Base-by-base conservation (phyloP, 2,888 invertebrate genomes). In the Epistrophe eligans region DNA sequence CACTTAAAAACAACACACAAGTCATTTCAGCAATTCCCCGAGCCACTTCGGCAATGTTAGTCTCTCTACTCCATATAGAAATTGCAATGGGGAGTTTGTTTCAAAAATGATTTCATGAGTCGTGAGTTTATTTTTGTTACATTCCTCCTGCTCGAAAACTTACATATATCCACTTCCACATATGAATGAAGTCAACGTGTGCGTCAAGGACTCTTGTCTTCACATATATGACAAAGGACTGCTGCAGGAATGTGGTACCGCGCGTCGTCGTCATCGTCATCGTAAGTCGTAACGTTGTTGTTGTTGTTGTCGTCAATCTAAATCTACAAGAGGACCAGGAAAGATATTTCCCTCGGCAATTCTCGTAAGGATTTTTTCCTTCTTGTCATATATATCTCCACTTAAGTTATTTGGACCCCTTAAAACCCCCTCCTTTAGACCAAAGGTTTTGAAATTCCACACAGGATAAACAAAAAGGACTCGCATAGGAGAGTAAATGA, bases 1-100 rank as follows among this genome's bases (percentile, higher is more conserved):
- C 81, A 76, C 67, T 81, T 72, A 45, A 50, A 43, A 81, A 77
- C 45, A 85, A 85, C 84, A 76, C 91, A 92, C 91, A 91, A 92
- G 91, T 92, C 91, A 92, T 92, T 92, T 91, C 90, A 90, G 90
- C 89, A 90, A 91, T 90, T 92, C 92, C 92, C 92, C 48, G 87
- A 87, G 87, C 87, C 83, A 87, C 87, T 87, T 87, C 87, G 79
- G 79, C 83, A 72, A 76, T 55, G 83, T 76, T 72, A 87, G 76
- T 79, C 77, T 57, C 50, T 15, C 3, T 35, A n/a, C 17, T 60
- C 76, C 62, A 24, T 3, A 24, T 24, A 66, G 72, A 87, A 83
- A 87, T 87, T 87, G 79, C 87, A 87, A 83, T 87, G 79, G 79
- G 87, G 83, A 76, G 52, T 79, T 79, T 55, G 62, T 58, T 58